Conservation (phyloP, 2,888 invertebrate species). For the Cerastis rubricosa region DNA sequence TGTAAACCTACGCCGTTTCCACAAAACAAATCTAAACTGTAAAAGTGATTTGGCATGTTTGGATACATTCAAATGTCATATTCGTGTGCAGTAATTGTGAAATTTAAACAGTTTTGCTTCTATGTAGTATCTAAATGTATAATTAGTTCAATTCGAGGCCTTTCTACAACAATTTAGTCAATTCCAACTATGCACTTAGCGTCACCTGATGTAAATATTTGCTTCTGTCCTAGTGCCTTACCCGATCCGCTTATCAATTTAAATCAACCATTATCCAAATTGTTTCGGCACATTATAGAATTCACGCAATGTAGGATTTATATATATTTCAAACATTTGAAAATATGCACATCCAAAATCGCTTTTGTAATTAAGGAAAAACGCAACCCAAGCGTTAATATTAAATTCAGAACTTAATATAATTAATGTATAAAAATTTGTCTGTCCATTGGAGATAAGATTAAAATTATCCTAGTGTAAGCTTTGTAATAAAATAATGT, state of each 20-base stretch:
- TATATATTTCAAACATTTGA: conserved; percentile 53
- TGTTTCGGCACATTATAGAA: conserved; percentile 48
- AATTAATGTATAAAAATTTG: conserved; percentile 53
- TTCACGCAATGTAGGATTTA: conserved; percentile 54
- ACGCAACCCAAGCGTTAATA: conserved; percentile 55
- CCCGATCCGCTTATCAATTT: conserved; percentile 47
- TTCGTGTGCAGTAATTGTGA: not conserved
- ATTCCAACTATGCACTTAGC: conserved; percentile 55
- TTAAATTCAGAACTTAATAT: conserved; percentile 47
- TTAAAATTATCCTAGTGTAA: conserved; percentile 61
- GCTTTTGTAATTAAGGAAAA: conserved; percentile 75
- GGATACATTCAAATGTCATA: not conserved
- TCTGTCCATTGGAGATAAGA: conserved; percentile 68
- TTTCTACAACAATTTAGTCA: conserved; percentile 70
- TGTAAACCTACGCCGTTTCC: not conserved
- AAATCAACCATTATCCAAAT: conserved; percentile 35
- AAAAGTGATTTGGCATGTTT: not conserved
- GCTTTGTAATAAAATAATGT: conserved; percentile 81
- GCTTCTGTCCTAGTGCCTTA: conserved; percentile 71
- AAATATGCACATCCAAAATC: conserved; percentile 71
- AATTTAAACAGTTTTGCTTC: not conserved
- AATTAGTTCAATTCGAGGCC: conserved; percentile 38
- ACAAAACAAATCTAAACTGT: not conserved
- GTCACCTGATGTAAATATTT: conserved; percentile 45
- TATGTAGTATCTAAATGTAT: conserved; percentile 17